Evolutionary conservation across 2,888 invertebrate species (phyloP).

Genomic region (Mesorhabditis spiculigera): DNA sequence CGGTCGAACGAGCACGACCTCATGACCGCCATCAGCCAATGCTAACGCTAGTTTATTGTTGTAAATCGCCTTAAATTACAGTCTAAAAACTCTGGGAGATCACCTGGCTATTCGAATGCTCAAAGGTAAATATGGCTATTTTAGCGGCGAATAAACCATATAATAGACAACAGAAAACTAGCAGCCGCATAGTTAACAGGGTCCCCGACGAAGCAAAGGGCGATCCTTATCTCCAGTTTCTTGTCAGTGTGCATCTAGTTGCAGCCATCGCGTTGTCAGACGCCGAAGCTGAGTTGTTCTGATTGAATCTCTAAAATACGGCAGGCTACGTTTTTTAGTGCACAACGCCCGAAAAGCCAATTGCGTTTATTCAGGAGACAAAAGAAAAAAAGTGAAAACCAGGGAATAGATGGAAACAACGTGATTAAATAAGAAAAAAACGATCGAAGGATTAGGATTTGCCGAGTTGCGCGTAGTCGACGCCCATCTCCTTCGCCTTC

Average conservation of each 20-base stretch:
- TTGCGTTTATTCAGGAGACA: too few species aligned
- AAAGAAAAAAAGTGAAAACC: too few species aligned
- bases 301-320: too few species aligned
- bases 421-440: background rate
- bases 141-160: background rate
- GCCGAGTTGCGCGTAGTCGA: conserved; percentile 19
- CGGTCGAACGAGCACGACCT: conserved; percentile 15
- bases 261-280: too few species aligned
- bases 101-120: conserved; percentile 5
- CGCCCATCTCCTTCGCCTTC: background rate
- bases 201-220: too few species aligned
- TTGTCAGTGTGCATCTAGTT: too few species aligned
- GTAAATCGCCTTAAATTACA: conserved; percentile 12
- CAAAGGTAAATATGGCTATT: background rate
- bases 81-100: too few species aligned
- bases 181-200: background rate
- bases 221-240: too few species aligned
- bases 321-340: too few species aligned
- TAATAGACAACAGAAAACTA: background rate
- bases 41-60: conserved; percentile 16
- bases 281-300: too few species aligned
- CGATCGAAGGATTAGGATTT: conserved; percentile 23
- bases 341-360: too few species aligned
- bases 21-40: conserved; percentile 12
- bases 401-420: background rate